phyloP scores from a whole-genome alignment of 1,140 invertebrate genomes.

The Leptinotarsa texana region DNA sequence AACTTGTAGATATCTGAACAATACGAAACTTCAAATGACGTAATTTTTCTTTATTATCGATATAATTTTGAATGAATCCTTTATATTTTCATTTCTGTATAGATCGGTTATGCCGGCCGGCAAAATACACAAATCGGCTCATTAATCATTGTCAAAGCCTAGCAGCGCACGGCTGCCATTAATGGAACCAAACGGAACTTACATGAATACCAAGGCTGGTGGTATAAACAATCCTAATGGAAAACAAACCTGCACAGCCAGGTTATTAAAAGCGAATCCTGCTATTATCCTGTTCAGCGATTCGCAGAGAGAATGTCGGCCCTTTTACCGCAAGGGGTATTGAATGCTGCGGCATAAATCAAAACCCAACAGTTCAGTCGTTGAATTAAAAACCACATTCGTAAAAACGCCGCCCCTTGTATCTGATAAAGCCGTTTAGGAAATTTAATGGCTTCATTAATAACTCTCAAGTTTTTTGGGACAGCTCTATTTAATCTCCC shows the following conservation, averaged over 20 bases:
- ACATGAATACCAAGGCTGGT: constrained; percentile 48
- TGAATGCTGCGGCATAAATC: constrained; percentile 39
- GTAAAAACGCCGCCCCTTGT: constrained; percentile 41
- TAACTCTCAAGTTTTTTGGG: constrained; percentile 35
- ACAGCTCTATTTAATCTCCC: constrained; percentile 28
- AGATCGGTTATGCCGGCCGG: constrained; percentile 8
- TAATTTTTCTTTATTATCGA: too few species aligned
- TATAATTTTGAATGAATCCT: too few species aligned
- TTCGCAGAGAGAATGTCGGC: constrained; percentile 34
- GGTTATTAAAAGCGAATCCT: constrained; percentile 44
- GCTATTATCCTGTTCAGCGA: constrained; percentile 38
- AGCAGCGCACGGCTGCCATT: constrained; percentile 41
- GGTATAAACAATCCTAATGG: constrained; percentile 44
- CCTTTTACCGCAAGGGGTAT: constrained; percentile 30
- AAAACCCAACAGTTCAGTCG: constrained; percentile 34
- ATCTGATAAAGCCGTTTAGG: constrained; percentile 47
- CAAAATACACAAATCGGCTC: constrained; percentile 21
- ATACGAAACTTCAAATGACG: too few species aligned
- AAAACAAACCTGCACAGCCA: constrained; percentile 43
- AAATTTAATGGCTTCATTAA: constrained; percentile 48
- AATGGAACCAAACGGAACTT: constrained; percentile 50
- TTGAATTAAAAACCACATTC: constrained; percentile 45
- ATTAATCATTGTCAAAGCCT: constrained; percentile 46
- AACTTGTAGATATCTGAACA: too few species aligned
- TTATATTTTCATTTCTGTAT: neutral